Evolutionary conservation across 2,797 vertebrate species (phyloP), one percentile per base, ranked within the genome.

Genomic region (Anabas testudineus): DNA sequence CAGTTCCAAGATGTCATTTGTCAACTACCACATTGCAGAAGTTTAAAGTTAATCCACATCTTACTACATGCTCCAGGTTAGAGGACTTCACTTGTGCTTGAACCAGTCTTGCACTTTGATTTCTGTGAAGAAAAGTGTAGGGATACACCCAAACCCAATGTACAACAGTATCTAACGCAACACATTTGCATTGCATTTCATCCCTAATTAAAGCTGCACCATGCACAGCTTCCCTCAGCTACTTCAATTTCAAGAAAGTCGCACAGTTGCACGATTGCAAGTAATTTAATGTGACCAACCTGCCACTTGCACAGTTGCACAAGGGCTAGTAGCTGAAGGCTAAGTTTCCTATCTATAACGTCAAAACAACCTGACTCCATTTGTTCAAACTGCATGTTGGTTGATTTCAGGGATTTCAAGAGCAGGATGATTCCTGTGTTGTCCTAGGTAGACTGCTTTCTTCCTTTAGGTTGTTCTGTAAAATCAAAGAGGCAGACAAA

Each of bases 101-200:
- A 85, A 83, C 77, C 86, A 88, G 71, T 86, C 89, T 87, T 78
- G 77, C 62, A 86, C 80, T 78, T 67, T 78, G 69, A 88, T 77
- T 85, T 94, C 93, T 95, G 94, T 73, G 81, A 93, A 93, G 88
- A 94, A 70, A 93, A 93, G 76, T 80, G 84, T 79, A 93, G 69
- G 87, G 55, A 91, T 85, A 90, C 80, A 56, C 85, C 90, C 85
- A 87, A 86, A 76, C 74, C 84, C 63, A 89, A 65, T 37, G 49
- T 64, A 80, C 60, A 75, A 70, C 15, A 73, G 16, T 48, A 34
- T 70, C 49, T 61, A 63, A 46, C 13, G 91, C 88, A 92, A 85
- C 82, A 90, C 89, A 93, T 62, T 90, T 93, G 91, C 88, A 57
- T 76, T 92, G 92, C 90, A 69, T 26, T 56, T 56, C 10, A 67